Base-by-base conservation (phyloP, 2,888 invertebrate species). In the Nematopogon swammerdamellus region DNA sequence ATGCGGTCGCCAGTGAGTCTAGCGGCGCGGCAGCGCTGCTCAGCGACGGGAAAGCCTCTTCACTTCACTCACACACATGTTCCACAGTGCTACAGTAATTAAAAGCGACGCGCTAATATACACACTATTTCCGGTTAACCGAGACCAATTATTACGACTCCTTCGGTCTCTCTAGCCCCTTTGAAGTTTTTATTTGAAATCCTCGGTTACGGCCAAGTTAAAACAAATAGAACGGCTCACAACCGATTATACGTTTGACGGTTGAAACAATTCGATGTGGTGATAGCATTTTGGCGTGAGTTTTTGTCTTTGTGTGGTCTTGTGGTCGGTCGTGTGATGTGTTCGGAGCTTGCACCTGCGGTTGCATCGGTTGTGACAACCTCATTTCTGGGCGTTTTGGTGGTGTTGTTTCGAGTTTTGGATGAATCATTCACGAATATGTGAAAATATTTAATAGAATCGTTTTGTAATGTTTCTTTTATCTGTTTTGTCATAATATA, bases 151-250 rank as follows among this genome's bases (percentile, higher is more conserved):
- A 70, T 77, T 75, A 79, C 76, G 76, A 70, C 77, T 71, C 68
- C 76, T 72, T 69, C 69, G 69, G 68, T 67, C 64, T 67, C 63
- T 60, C 71, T 70, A 69, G 50, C 70, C 73, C 77, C 65, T 76
- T 77, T 77, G 77, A 76, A 77, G 75, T 76, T 77, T 75, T 76
- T 77, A 75, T 74, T 75, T 70, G 67, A 64, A 70, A 68, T 71
- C 67, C 67, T 67, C 67, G 63, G 75, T 72, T 73, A 75, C 72
- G 73, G 72, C 65, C 68, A 71, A 72, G 67, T 76, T 76, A 75
- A 77, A 79, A 79, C 79, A 79, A 79, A 77, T 79, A 79, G 71
- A 68, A 74, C 71, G 70, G 59, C 65, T 65, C 67, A 64, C 65
- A 60, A 70, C 63, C 75, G 76, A 77, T 76, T 76, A 77, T 67